A percentile compares a stretch with the other conserved stretches of the same genome.
These are phyloP conservation scores for Typhlichthys eigenmanni DNA, from an alignment of 2,797 vertebrate genomes.

Conservation along the genomic window DNA sequence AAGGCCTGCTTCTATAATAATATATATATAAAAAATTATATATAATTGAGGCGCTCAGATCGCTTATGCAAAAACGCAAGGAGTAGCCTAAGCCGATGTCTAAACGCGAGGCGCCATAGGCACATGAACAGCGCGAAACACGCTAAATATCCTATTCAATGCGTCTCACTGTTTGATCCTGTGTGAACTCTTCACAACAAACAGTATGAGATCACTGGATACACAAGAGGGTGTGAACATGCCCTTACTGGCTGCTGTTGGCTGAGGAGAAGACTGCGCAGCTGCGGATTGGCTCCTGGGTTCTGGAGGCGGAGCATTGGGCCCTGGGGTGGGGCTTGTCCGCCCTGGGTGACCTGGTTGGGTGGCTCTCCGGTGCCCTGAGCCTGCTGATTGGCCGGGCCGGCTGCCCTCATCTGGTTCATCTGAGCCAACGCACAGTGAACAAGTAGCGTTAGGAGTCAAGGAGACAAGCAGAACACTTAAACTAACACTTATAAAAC, in stretches of 20 bases:
- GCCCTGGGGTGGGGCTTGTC: conserved; percentile 76
- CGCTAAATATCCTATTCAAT: too few relatives aligned
- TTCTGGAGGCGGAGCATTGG: conserved; percentile 87
- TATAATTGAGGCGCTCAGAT: too few relatives aligned
- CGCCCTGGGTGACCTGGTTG: conserved; percentile 78
- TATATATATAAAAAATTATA: too few relatives aligned
- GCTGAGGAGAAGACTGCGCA: conserved; percentile 91
- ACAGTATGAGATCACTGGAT: background rate
- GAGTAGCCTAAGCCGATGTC: too few relatives aligned
- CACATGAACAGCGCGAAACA: too few relatives aligned
- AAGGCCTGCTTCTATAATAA: too few relatives aligned
- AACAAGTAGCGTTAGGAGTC: conserved; percentile 11
- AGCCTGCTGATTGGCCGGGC: conserved; percentile 73
- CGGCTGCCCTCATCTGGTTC: conserved; percentile 76
- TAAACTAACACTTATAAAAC: too few relatives aligned
- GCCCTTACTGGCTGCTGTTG: conserved; percentile 87
- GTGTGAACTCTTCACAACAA: background rate
- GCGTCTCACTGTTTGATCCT: too few relatives aligned
- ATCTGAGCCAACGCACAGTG: conserved; percentile 55
- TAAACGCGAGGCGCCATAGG: too few relatives aligned
- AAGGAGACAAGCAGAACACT: background rate
- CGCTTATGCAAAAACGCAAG: too few relatives aligned
- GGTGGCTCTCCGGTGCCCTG: conserved; percentile 73
- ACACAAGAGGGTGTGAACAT: background rate
- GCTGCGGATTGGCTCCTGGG: conserved; percentile 90